Percentiles rank a stretch among this genome's conserved stretches.
Evolutionary conservation across 2,797 vertebrate species (phyloP).

Genomic region (Coregonus ussuriensis): DNA sequence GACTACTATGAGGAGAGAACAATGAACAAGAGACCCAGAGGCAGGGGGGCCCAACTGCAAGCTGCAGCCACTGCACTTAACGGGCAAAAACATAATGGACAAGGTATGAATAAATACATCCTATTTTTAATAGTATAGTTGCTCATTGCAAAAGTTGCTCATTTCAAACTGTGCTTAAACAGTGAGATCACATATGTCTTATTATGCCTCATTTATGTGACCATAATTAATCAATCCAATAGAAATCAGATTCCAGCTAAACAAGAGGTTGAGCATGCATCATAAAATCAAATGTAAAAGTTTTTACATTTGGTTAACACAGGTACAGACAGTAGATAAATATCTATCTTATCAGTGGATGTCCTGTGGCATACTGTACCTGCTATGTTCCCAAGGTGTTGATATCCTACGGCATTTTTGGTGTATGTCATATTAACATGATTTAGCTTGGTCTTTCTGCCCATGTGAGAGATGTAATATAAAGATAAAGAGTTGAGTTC

Average conservation of each 20-base stretch:
- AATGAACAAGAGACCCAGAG: conserved; percentile 64
- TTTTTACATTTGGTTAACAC: neutral
- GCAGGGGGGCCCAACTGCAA: conserved; percentile 27
- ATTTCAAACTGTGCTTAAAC: neutral
- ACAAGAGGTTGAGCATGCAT: too few species aligned
- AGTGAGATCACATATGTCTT: neutral
- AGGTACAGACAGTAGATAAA: neutral
- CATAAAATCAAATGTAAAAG: too few species aligned
- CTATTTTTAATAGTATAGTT: too few species aligned
- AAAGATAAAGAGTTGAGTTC: neutral
- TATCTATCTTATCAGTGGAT: conserved; percentile 4
- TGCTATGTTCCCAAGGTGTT: conserved; percentile 7
- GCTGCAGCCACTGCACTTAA: conserved; percentile 58
- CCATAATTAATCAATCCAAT: neutral
- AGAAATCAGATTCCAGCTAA: neutral
- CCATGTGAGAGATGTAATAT: neutral
- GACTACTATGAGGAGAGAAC: conserved; percentile 72
- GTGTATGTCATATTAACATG: conserved; percentile 8
- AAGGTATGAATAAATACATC: conserved; percentile 74
- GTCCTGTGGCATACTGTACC: neutral
- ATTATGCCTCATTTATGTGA: neutral
- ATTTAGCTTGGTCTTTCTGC: conserved; percentile 17
- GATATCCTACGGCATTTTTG: conserved; percentile 4
- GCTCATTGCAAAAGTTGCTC: neutral
- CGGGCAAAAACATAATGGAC: conserved; percentile 75